A percentile compares a stretch with the other conserved stretches of the same genome.
phyloP scores from a whole-genome alignment of 92 coral and sea anemone genomes.

The Palythoa caribaeorum region DNA sequence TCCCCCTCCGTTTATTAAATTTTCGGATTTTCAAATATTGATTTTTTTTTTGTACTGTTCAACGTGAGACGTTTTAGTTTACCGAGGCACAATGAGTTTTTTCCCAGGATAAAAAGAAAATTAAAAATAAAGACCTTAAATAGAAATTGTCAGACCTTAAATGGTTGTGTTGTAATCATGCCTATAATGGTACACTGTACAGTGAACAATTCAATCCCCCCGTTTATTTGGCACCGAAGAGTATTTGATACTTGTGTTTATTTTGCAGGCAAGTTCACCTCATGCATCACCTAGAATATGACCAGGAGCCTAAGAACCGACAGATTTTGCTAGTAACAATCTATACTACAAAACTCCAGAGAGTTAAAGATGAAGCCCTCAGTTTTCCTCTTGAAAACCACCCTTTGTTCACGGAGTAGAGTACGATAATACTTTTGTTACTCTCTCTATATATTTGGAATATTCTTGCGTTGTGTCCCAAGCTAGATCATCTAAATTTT shows the following conservation, averaged over 20 bases:
- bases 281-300: conserved; percentile 39
- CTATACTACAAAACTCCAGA: not conserved
- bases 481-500: not conserved
- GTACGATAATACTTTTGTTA: not conserved
- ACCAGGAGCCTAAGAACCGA: not conserved
- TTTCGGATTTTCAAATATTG: too few relatives aligned
- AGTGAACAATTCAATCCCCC: too few relatives aligned
- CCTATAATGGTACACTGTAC: too few relatives aligned
- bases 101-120: too few relatives aligned
- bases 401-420: not conserved
- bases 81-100: too few relatives aligned
- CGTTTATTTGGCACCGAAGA: too few relatives aligned
- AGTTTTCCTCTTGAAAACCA: not conserved
- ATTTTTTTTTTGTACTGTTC: not conserved
- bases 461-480: not conserved
- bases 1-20: too few relatives aligned
- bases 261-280: conserved; percentile 26
- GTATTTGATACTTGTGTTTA: not conserved
- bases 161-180: too few relatives aligned
- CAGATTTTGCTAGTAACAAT: not conserved
- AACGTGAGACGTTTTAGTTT: too few relatives aligned
- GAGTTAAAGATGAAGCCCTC: not conserved
- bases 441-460: not conserved
- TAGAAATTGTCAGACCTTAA: too few relatives aligned
- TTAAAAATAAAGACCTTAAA: too few relatives aligned